Evolutionary conservation across 2,113 vertebrate genomes (phyloP).

Genomic region (Fregata magnificens): DNA sequence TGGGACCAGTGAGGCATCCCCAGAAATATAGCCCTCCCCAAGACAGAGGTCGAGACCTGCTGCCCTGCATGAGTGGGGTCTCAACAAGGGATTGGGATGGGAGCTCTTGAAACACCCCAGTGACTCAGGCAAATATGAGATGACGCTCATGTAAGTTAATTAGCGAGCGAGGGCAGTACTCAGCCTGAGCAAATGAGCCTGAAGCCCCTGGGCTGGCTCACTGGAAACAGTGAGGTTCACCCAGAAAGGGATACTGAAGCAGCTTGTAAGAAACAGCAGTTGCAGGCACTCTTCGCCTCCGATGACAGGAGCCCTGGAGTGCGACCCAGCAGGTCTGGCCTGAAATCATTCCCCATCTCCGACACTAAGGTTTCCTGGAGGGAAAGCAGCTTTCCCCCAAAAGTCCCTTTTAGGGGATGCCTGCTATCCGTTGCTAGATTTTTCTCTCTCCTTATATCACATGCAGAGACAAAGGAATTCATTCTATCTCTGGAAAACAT

Average conservation of each 20-base stretch:
- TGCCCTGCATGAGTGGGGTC: accelerated
- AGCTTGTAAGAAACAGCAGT: neutral
- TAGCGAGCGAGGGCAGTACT: neutral
- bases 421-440: neutral
- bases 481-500: conserved; percentile 16
- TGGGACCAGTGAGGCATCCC: neutral
- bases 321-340: neutral
- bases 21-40: neutral
- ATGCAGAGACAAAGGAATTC: conserved; percentile 30
- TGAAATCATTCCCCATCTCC: neutral
- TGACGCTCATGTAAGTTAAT: neutral
- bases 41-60: neutral
- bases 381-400: neutral
- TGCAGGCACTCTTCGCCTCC: neutral
- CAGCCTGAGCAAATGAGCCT: neutral
- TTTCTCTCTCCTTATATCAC: neutral
- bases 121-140: neutral
- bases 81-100: neutral
- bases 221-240: neutral
- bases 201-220: neutral
- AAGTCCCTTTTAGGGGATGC: neutral
- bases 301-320: accelerated
- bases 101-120: neutral
- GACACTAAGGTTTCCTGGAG: neutral
- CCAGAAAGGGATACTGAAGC: neutral